Conservation (phyloP, 2,888 invertebrate genomes). For the Uropetala carovei region DNA sequence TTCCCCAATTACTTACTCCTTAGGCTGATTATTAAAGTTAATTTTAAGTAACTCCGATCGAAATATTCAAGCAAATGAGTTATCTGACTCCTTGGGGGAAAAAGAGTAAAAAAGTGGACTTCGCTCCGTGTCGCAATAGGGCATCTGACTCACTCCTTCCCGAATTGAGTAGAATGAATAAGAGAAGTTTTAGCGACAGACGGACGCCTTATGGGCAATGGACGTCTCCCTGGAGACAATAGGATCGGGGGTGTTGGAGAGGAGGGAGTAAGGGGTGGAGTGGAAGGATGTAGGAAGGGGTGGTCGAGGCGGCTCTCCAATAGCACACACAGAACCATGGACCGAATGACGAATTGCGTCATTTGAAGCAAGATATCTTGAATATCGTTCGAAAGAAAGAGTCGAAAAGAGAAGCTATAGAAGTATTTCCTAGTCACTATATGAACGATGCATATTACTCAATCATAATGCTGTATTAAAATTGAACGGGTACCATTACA, state of each 20-base stretch:
- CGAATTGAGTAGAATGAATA: no score
- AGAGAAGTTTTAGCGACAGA: not conserved
- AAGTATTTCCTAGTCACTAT: not conserved
- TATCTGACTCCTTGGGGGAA: not conserved
- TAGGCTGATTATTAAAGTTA: no score
- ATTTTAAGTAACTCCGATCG: not conserved
- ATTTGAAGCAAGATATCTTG: not conserved
- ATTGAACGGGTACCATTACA: no score
- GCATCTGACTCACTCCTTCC: no score
- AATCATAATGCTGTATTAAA: no score
- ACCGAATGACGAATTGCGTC: not conserved
- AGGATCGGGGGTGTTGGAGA: not conserved
- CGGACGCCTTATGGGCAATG: constrained; percentile 46
- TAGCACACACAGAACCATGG: no score
- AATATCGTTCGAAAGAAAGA: not conserved
- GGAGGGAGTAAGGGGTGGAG: not conserved
- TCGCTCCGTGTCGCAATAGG: no score
- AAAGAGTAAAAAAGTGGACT: no score
- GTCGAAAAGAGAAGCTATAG: no score
- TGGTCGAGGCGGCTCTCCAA: not conserved
- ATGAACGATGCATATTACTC: no score
- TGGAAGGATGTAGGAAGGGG: not conserved
- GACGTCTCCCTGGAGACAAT: constrained; percentile 31
- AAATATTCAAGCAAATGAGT: not conserved
- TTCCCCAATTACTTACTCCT: no score